Evolutionary conservation across 2,113 vertebrate species (phyloP).

Genomic region (Marcusenius ussheri): DNA sequence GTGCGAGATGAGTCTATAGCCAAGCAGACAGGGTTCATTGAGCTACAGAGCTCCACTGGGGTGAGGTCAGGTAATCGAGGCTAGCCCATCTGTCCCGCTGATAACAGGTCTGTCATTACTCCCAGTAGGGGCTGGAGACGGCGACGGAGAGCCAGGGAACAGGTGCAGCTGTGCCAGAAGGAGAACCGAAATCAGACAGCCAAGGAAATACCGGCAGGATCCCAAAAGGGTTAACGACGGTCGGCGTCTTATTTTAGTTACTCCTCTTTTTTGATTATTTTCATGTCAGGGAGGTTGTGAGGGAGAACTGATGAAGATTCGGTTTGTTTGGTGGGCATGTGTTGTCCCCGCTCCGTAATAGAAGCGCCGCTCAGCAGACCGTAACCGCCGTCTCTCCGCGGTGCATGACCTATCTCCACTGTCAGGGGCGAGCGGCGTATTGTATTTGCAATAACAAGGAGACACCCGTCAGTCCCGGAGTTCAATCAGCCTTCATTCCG

Average conservation of each 20-base stretch:
- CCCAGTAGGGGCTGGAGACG: neutral
- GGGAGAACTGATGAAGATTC: neutral
- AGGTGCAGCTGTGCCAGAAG: neutral
- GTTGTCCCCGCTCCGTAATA: neutral
- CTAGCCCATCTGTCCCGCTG: slow-evolving; percentile 2
- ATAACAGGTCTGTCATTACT: slow-evolving; percentile 13
- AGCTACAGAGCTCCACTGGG: neutral
- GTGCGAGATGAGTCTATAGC: neutral
- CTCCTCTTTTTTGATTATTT: neutral
- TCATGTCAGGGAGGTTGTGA: neutral
- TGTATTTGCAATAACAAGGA: neutral
- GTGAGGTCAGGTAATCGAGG: slow-evolving; percentile 5
- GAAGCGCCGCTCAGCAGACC: neutral
- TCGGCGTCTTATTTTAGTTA: neutral
- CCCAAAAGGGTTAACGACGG: neutral
- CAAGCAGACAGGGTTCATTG: neutral
- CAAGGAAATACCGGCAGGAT: neutral
- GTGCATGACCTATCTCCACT: neutral
- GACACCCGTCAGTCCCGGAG: neutral
- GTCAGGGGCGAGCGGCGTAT: neutral
- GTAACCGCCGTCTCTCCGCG: neutral
- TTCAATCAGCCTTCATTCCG: neutral
- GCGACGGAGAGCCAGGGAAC: neutral
- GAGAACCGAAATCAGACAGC: neutral
- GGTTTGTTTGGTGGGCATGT: neutral